Evolutionary conservation across 2,888 invertebrate genomes (phyloP).

Genomic region (Nephrocerus scutellatus): DNA sequence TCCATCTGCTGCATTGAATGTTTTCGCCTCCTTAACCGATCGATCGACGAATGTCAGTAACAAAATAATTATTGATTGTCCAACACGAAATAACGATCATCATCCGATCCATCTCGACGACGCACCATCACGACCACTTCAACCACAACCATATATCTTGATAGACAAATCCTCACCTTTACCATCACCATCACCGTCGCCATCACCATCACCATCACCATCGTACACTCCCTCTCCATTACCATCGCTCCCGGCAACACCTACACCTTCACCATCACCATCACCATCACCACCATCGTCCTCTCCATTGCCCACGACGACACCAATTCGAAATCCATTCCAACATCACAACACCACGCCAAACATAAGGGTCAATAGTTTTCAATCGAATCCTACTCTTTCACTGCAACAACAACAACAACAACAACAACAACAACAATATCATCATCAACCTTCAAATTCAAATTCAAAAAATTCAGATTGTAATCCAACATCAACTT

Average conservation of each 20-base stretch:
- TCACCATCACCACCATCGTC: conserved; percentile 15
- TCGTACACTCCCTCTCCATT: conserved; percentile 16
- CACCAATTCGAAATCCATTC: no score
- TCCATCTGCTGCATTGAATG: no score
- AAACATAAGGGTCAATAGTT: no score
- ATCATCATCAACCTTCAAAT: conserved; percentile 21
- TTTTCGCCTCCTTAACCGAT: no score
- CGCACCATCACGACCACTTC: conserved; percentile 19
- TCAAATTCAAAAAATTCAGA: conserved; percentile 20
- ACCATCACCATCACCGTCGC: conserved; percentile 20
- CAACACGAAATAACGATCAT: no score
- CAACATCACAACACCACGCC: not conserved
- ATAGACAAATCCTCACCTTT: conserved; percentile 23
- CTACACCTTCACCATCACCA: conserved; percentile 18
- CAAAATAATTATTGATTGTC: no score
- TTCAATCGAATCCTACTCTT: no score
- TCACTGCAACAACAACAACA: conserved; percentile 4
- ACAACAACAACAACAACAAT: conserved; percentile 12
- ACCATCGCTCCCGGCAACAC: conserved; percentile 17
- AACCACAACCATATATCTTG: conserved; percentile 28
- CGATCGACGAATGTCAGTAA: no score
- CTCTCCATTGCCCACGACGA: conserved; percentile 10
- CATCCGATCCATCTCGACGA: conserved; percentile 9
- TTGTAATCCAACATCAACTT: conserved; percentile 36
- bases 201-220: conserved; percentile 18